Conservation (phyloP, 1,140 invertebrate genomes). For the Pseudomyrmex cubaensis region DNA sequence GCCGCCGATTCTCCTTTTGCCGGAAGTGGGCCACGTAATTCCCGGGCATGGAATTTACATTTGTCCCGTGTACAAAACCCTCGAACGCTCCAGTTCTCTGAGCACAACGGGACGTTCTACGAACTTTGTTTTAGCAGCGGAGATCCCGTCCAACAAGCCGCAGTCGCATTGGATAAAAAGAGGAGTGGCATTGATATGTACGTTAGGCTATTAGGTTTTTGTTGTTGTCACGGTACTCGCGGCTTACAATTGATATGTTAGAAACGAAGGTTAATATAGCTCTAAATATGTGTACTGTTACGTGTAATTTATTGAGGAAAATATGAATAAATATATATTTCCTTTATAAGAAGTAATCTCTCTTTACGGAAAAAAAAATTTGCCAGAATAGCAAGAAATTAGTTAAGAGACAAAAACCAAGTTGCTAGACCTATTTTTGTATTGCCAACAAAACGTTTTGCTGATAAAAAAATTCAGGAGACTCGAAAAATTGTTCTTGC, state of each 20-base stretch:
- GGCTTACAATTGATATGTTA: neutral
- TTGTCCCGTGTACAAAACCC: conserved; percentile 92
- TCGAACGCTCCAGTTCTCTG: conserved; percentile 88
- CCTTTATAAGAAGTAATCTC: too few relatives aligned
- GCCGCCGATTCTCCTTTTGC: conserved; percentile 87
- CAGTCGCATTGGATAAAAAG: conserved; percentile 92
- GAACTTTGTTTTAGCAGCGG: conserved; percentile 91
- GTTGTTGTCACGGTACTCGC: neutral
- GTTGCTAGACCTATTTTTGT: too few relatives aligned
- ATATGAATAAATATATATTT: too few relatives aligned
- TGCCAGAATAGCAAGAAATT: too few relatives aligned
- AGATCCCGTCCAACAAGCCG: conserved; percentile 87
- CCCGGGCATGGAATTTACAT: conserved; percentile 85
- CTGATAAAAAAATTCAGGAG: too few relatives aligned
- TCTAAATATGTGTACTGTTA: neutral
- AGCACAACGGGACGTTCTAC: conserved; percentile 93
- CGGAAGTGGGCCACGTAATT: conserved; percentile 85
- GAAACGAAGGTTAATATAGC: neutral
- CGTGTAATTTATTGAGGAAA: too few relatives aligned
- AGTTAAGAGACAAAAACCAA: too few relatives aligned
- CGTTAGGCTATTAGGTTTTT: conserved; percentile 88
- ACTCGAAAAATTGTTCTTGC: too few relatives aligned
- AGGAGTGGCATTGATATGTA: conserved; percentile 91
- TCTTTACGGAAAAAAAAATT: too few relatives aligned
- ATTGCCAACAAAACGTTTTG: too few relatives aligned